Conservation (phyloP, 2,888 invertebrate genomes). For the Parnassius mnemosyne region DNA sequence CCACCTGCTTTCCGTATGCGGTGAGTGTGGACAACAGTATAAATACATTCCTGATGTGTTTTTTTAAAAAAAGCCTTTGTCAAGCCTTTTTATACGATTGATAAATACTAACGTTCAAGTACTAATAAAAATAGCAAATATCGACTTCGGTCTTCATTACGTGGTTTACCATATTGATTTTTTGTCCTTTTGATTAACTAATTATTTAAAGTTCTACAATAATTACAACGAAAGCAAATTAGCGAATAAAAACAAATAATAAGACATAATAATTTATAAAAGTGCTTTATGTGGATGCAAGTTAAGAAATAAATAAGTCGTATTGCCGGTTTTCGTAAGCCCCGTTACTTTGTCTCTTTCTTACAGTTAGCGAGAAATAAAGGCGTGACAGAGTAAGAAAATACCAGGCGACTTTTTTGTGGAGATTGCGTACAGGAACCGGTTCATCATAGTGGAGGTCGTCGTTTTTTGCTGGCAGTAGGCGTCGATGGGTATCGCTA, state of each 20-base stretch:
- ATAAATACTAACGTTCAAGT: too few relatives aligned
- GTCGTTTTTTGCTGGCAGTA: constrained; percentile 54
- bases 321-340: constrained; percentile 52
- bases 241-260: constrained; percentile 52
- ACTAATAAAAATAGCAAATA: too few relatives aligned
- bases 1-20: too few relatives aligned
- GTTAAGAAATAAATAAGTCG: constrained; percentile 77
- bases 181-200: too few relatives aligned
- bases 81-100: too few relatives aligned
- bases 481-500: constrained; percentile 66
- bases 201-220: not conserved
- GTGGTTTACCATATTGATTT: too few relatives aligned
- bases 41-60: too few relatives aligned
- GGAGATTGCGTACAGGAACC: constrained; percentile 56
- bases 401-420: constrained; percentile 28
- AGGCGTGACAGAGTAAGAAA: constrained; percentile 45
- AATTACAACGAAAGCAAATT: constrained; percentile 10
- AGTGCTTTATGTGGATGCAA: constrained; percentile 68
- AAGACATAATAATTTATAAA: constrained; percentile 50
- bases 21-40: too few relatives aligned
- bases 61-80: too few relatives aligned
- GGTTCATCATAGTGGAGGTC: constrained; percentile 69
- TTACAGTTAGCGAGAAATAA: constrained; percentile 10
- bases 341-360: constrained; percentile 39
- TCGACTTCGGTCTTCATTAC: too few relatives aligned